Conservation (phyloP, 2,888 invertebrate species). For the Dyspetes luteomarginatus region DNA sequence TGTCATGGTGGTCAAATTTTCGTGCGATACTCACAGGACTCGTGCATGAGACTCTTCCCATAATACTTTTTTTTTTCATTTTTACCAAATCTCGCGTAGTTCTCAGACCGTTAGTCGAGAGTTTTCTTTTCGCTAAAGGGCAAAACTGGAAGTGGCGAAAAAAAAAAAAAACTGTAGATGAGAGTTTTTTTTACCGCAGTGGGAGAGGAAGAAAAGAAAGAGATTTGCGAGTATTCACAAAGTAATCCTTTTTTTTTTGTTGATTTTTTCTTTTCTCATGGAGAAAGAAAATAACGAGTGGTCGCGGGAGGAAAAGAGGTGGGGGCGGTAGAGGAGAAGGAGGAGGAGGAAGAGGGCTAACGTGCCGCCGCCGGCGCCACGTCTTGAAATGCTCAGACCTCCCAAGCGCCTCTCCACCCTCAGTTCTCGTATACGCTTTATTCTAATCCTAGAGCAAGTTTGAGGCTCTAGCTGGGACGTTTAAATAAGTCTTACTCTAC, state of each 20-base stretch:
- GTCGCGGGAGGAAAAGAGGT: slow-evolving; percentile 19
- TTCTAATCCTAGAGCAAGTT: slow-evolving; percentile 48
- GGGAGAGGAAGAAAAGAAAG: slow-evolving; percentile 16
- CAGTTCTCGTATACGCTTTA: slow-evolving; percentile 20
- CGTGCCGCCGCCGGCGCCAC: slow-evolving; percentile 48
- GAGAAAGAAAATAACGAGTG: slow-evolving; percentile 60
- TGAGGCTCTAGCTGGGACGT: slow-evolving; percentile 3
- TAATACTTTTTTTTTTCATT: too few relatives aligned
- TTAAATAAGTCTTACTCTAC: slow-evolving; percentile 3
- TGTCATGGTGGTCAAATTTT: too few relatives aligned
- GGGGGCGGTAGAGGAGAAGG: neutral
- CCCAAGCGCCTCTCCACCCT: neutral
- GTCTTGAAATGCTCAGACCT: slow-evolving; percentile 34
- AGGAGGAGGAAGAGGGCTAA: slow-evolving; percentile 14
- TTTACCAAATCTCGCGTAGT: too few relatives aligned
- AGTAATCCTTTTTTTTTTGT: slow-evolving; percentile 24
- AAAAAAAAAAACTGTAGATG: too few relatives aligned
- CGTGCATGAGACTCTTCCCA: too few relatives aligned
- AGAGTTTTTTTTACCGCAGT: neutral
- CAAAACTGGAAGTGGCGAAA: too few relatives aligned
- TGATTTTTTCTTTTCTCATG: slow-evolving; percentile 30
- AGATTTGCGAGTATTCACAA: slow-evolving; percentile 37
- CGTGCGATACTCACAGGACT: too few relatives aligned
- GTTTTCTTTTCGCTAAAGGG: too few relatives aligned
- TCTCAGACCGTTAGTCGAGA: too few relatives aligned